Base-by-base conservation (phyloP, 2,888 invertebrate genomes). In the Plebejus argus region DNA sequence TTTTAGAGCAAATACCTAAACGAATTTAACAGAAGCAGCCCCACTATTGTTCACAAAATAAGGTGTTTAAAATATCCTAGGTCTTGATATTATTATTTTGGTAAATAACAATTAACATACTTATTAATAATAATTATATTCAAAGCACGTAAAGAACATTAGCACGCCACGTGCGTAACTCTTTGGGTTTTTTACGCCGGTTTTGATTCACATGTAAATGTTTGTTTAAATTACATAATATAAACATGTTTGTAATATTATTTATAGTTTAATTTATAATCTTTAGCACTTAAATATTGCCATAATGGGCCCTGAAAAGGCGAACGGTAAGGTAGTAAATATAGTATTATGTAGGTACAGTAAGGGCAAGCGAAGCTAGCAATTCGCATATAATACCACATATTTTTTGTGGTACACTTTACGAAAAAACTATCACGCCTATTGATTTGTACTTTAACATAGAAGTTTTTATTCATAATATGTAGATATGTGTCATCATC, bases 141-240 rank as follows among this genome's bases (percentile, higher is more conserved):
- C 66, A 0, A 28, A 66, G 28, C 66, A 18, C 66, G 66, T 66
- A 66, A 28, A 15, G 66, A 18, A 6, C 66, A 28, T 66, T 66
- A 33, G 66, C 66, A 66, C 66, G 66, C 66, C 66, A 66, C 28
- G 28, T 66, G 66, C 66, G 66, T 66, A 66, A 66, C 12, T 15
- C 23, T 28, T 66, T 33, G 66, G 66, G 66, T 66, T 66, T 66
- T 66, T 33, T 28, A 28, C 28, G 28, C 28, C 28, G 28, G 28
- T 33, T 66, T 66, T 28, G 15, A 33, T 66, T 33, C 66, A 66
- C 28, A 66, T 66, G 6, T 15, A 66, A 28, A 66, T 28, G 18
- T 66, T 28, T 28, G 28, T 28, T 28, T 28, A 28, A 18, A 61
- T 61, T 12, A 23, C 3, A 58, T 18, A 18, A 3, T 58, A 6